Evolutionary conservation across 2,113 vertebrate genomes (phyloP), one percentile per base, ranked within the genome.

Genomic region (Blennius ocellaris): DNA sequence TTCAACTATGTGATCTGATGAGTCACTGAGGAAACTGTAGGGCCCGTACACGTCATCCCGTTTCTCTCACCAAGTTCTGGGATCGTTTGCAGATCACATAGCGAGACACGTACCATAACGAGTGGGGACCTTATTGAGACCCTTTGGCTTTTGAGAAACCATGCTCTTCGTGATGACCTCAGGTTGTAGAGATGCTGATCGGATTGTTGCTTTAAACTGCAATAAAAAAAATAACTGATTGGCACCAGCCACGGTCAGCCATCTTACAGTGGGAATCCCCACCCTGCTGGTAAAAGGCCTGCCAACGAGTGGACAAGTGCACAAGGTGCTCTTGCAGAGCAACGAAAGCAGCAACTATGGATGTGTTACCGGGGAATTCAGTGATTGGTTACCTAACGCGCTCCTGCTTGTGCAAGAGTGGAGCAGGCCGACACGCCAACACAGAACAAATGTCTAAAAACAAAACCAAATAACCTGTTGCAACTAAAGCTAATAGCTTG

Each of bases 341-440:
- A 3, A 70, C 57, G 59, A 21, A 12, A 73, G 5, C 55, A 87
- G 69, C 67, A 84, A 73, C 74, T 21, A 53, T 43, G 80, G 76
- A 78, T 66, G 78, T 48, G 61, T 74, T 73, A 84, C 63, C 78
- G 48, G 77, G 76, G 48, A 86, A 78, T 64, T 71, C 64, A 76
- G 9, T 38, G 51, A 84, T 70, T 6, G 11, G 69, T 83, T 66
- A 49, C 75, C 79, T 89, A 69, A 81, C 81, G 80, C 80, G 87
- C 80, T 84, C 72, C 36, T 84, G 73, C 53, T 71, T 72, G 67
- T 61, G 59, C 63, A 55, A 49, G 60, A 68, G 78, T 49, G 40
- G 69, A 57, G 80, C 67, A 47, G 66, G 90, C 56, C 79, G 61
- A 86, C 53, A 51, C 63, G 83, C 58, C 51, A 44, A 89, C 47